Evolutionary conservation across 2,113 vertebrate genomes (phyloP).

Genomic region (Saccopteryx leptura): DNA sequence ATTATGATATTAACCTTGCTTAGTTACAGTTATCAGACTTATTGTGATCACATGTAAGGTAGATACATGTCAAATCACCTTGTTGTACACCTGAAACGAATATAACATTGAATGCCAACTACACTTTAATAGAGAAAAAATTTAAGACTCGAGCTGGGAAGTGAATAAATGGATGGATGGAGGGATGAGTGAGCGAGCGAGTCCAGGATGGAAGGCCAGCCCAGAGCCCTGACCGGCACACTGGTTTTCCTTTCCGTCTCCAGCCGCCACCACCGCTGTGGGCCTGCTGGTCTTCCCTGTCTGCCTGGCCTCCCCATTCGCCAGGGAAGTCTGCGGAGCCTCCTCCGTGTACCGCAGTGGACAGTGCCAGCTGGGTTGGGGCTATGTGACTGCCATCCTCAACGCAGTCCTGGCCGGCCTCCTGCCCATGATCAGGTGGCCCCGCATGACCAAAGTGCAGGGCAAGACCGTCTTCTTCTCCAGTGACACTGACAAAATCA

Average conservation of each 20-base stretch:
- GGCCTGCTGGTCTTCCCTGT: constrained; percentile 77
- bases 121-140: background rate
- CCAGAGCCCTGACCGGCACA: background rate
- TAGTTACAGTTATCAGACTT: background rate
- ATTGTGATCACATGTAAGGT: background rate
- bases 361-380: constrained; percentile 75
- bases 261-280: constrained; percentile 48
- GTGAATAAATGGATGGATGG: background rate
- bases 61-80: background rate
- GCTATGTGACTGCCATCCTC: constrained; percentile 70
- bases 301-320: constrained; percentile 56
- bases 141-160: background rate
- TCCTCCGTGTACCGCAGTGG: constrained; percentile 57
- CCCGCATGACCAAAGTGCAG: background rate
- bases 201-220: background rate
- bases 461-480: constrained; percentile 61
- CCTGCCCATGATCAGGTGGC: constrained; percentile 25
- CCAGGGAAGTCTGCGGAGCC: constrained; percentile 59
- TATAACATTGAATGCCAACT: background rate
- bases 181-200: too few species aligned
- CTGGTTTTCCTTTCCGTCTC: background rate
- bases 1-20: background rate
- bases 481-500: constrained; percentile 19
- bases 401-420: constrained; percentile 63
- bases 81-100: background rate